These are phyloP conservation scores for Brienomyrus brachyistius DNA, from an alignment of 2,113 vertebrate species.

Conservation along the genomic window DNA sequence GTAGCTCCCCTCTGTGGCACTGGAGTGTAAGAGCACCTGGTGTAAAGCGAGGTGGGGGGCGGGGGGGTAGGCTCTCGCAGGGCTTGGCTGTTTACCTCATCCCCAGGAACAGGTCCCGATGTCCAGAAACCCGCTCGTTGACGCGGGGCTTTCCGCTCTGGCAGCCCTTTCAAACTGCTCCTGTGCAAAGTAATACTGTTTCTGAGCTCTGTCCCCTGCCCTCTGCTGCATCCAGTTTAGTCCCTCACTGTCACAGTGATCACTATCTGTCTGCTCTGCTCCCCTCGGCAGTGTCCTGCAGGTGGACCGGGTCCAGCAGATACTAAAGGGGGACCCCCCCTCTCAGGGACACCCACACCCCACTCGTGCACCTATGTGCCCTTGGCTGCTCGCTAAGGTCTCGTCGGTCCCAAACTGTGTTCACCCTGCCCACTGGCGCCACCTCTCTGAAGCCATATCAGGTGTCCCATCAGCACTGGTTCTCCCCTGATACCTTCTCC, in stretches of 20 bases:
- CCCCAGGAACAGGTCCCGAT: not conserved
- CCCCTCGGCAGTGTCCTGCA: not conserved
- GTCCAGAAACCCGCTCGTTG: not conserved
- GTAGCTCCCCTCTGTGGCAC: conserved; percentile 80
- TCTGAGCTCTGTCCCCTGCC: not conserved
- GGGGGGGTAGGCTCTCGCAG: not conserved
- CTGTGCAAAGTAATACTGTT: not conserved
- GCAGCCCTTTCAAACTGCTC: not conserved
- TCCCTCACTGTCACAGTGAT: not conserved
- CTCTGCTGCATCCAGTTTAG: not conserved
- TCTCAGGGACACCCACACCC: not conserved
- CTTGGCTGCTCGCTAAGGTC: conserved; percentile 35
- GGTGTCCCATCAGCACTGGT: conserved; percentile 51
- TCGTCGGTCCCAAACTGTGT: conserved; percentile 52
- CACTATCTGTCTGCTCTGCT: not conserved
- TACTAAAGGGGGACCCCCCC: not conserved
- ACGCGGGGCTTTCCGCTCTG: not conserved
- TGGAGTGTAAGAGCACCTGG: conserved; percentile 55
- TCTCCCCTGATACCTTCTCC: conserved; percentile 26
- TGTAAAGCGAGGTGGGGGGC: conserved; percentile 16
- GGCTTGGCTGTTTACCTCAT: not conserved
- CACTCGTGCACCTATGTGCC: not conserved
- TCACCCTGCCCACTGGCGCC: conserved; percentile 39
- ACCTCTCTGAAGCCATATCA: conserved; percentile 50
- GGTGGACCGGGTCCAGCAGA: not conserved